Evolutionary conservation across 2,888 invertebrate genomes (phyloP).

Genomic region (Diploptera punctata): DNA sequence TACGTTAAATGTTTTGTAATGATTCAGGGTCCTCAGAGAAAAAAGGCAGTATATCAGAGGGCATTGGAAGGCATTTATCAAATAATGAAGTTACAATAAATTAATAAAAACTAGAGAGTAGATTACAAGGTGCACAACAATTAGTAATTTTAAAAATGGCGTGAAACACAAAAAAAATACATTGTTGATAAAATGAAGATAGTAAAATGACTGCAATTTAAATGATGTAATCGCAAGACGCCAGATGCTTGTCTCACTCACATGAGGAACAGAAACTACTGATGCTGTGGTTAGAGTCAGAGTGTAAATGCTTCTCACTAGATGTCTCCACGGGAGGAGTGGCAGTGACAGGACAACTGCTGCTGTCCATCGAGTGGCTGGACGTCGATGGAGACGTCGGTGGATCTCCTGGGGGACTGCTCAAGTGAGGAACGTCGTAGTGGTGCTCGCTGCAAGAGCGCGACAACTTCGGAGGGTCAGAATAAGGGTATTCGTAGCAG

Average conservation of each 20-base stretch:
- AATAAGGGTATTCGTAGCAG: constrained; percentile 84
- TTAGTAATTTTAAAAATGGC: too few relatives aligned
- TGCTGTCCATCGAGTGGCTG: constrained; percentile 39
- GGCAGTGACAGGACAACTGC: constrained; percentile 41
- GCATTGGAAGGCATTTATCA: too few relatives aligned
- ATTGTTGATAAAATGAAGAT: too few relatives aligned
- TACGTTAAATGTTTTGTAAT: too few relatives aligned
- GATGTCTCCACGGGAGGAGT: constrained; percentile 51
- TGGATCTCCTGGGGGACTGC: constrained; percentile 60
- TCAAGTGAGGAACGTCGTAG: constrained; percentile 87
- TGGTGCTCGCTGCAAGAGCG: constrained; percentile 81
- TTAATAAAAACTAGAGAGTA: too few relatives aligned
- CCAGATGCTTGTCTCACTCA: constrained; percentile 49
- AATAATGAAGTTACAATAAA: too few relatives aligned
- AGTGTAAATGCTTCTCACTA: constrained; percentile 54
- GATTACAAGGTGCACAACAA: too few relatives aligned
- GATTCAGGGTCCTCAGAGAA: too few relatives aligned
- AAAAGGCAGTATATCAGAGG: too few relatives aligned
- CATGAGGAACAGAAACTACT: constrained; percentile 53
- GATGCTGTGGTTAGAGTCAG: constrained; percentile 51
- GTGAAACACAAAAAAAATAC: too few relatives aligned
- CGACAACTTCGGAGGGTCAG: constrained; percentile 61
- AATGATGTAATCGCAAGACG: too few relatives aligned
- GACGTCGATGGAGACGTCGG: constrained; percentile 47
- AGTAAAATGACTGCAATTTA: too few relatives aligned